Base-by-base conservation (phyloP, 2,888 invertebrate genomes). In the Crocallis elinguaria region DNA sequence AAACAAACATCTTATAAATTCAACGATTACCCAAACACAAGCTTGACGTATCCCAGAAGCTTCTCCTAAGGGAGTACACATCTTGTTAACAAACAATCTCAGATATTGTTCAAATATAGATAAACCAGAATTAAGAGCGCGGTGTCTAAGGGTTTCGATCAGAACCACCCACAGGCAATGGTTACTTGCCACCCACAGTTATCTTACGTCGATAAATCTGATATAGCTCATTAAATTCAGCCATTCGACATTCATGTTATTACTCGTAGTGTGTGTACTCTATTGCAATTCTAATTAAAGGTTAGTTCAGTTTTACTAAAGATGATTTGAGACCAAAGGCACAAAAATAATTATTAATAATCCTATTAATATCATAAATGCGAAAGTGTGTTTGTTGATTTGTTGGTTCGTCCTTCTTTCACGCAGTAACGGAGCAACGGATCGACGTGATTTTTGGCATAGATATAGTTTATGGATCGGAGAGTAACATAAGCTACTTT, bases 201-300 rank as follows among this genome's bases (percentile, higher is more conserved):
- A 46, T 33, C 42, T 21, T 12, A 27, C 64, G 62, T 51, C 51
- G 51, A 70, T 70, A 70, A 69, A 72, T 68, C 54, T 43, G 63
- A 55, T 60, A 71, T 60, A 67, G 67, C 66, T 74, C 71, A 75
- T 79, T 77, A 71, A 76, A 66, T 65, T 60, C 56, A 64, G 71
- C 67, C 64, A 73, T 73, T 71, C 55, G 68, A 49, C 57, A 58
- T 67, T 63, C 66, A 69, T 66, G 68, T 66, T 64, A 64, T 67
- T 59, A 43, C 60, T 56, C 54, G 56, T 56, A 64, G 39, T 50
- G n/a, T n/a, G n/a, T n/a, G 19, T 23, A 23, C 23, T 23, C 23
- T 23, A 23, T 8, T 23, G 6, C 8, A 42, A 62, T 60, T 57
- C 33, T 50, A 56, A 55, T 57, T 21, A 30, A 30, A 41, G 38